Evolutionary conservation across 1,140 invertebrate species (phyloP), one percentile per base, ranked within the genome.

Genomic region (Cylas formicarius): DNA sequence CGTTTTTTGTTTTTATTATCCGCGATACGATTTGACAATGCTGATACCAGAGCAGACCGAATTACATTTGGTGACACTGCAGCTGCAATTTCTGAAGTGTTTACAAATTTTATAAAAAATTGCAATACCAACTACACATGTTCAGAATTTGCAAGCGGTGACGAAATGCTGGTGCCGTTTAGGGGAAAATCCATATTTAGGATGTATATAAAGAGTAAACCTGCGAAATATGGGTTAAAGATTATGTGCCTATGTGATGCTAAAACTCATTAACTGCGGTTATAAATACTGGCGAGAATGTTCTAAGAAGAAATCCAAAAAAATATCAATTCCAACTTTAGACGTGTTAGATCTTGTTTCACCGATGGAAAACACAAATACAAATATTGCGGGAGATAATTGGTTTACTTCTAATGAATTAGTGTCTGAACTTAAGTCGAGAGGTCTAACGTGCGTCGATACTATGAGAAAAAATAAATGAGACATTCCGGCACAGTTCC

Each of bases 141-240:
- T 32, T 19, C 18, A 3, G 13, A 40, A 17, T 47, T 13, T 19
- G 36, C 36, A 13, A 33, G 29, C 17, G 19, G 34, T 38, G 42
- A 44, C 18, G 42, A 44, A 23, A 44, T 44, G 42, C 24, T 38
- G 1, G 35, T 46, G 20, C n/a, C 20, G 8, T 47, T 41, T 31
- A 8, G 38, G 23, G 32, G 31, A 4, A 47, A 24, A 26, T 40
- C 27, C 26, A 29, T 11, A 18, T 47, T 47, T 21, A 27, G 21
- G 17, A 35, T 41, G 37, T 47, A 47, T 13, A 47, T 47, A 13
- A 29, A 29, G 21, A 47, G 21, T n/a, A 47, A 47, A 35, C 37
- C 37, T 4, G 19, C 21, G 6, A 34, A 41, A 17, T 47, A 47
- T 34, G 36, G 37, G 4, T 21, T 46, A 5, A 46, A 46, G 23